phyloP scores from a whole-genome alignment of 1,140 invertebrate genomes.

The roundworm (Caenorhabditis elegans) region DNA sequence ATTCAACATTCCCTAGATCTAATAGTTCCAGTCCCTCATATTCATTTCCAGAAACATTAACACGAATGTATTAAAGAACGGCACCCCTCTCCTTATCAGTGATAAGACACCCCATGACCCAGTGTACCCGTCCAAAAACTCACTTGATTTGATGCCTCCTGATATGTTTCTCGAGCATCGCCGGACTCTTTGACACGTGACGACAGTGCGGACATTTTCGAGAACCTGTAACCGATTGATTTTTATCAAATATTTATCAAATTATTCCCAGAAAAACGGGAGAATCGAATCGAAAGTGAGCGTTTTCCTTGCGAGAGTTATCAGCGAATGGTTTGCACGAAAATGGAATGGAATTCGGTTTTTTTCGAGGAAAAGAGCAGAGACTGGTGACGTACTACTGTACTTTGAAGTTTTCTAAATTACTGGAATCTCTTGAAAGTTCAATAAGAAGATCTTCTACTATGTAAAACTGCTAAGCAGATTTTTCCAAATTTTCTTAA shows the following conservation, averaged over 20 bases:
- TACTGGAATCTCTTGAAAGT: too few species aligned
- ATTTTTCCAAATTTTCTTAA: too few species aligned
- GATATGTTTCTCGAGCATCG: conserved; percentile 51
- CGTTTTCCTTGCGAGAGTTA: not conserved
- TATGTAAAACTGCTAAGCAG: too few species aligned
- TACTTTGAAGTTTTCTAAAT: too few species aligned
- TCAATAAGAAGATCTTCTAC: too few species aligned
- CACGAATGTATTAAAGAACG: not conserved
- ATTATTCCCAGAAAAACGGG: not conserved
- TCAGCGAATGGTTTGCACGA: not conserved
- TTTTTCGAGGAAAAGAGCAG: not conserved
- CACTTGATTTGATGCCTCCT: conserved; percentile 36
- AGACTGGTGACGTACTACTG: not conserved
- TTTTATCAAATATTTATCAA: conserved; percentile 8
- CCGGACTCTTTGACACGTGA: conserved; percentile 50
- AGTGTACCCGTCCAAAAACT: not conserved
- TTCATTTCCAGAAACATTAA: too few species aligned
- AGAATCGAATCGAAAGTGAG: too few species aligned
- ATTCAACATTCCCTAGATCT: too few species aligned
- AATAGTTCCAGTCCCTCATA: not conserved
- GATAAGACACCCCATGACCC: conserved; percentile 18
- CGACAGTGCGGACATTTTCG: conserved; percentile 46
- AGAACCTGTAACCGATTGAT: conserved; percentile 13
- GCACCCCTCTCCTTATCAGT: not conserved
- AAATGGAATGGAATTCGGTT: too few species aligned